Evolutionary conservation across 2,888 invertebrate species (phyloP).

Genomic region (Stomorhina lunata): DNA sequence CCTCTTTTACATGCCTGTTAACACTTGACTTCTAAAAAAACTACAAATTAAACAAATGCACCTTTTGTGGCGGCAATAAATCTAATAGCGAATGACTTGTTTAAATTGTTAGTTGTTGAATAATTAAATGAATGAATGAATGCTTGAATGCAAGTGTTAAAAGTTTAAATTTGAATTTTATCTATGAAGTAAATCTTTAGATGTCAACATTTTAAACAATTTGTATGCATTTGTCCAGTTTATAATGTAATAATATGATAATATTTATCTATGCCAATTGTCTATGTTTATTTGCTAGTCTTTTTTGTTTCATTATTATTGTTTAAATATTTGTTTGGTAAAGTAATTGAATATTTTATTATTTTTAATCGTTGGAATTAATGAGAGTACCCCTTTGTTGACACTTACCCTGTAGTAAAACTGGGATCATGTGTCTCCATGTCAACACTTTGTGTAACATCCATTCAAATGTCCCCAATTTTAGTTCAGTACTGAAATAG

Average conservation of each 20-base stretch:
- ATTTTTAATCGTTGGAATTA: not conserved
- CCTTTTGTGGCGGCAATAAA: slow-evolving; percentile 21
- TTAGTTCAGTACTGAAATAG: too few relatives aligned
- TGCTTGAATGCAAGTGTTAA: not conserved
- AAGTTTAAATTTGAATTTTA: slow-evolving; percentile 21
- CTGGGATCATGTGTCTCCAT: too few relatives aligned
- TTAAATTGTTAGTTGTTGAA: not conserved
- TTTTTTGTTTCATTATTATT: not conserved
- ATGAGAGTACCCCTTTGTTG: too few relatives aligned
- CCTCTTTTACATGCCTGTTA: too few relatives aligned
- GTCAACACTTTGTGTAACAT: too few relatives aligned
- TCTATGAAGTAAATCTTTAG: slow-evolving; percentile 22
- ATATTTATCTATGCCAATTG: not conserved
- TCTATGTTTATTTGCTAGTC: not conserved
- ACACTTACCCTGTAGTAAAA: too few relatives aligned
- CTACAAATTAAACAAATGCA: not conserved
- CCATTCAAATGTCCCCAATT: too few relatives aligned
- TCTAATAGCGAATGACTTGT: not conserved
- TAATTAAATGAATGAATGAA: not conserved
- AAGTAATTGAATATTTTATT: slow-evolving; percentile 22
- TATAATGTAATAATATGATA: slow-evolving; percentile 17
- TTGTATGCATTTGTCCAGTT: slow-evolving; percentile 36
- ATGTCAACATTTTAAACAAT: slow-evolving; percentile 44
- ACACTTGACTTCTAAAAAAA: not conserved
- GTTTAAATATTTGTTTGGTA: slow-evolving; percentile 39